phyloP scores from a whole-genome alignment of 2,888 invertebrate genomes.

The Eupelmus urozonus region DNA sequence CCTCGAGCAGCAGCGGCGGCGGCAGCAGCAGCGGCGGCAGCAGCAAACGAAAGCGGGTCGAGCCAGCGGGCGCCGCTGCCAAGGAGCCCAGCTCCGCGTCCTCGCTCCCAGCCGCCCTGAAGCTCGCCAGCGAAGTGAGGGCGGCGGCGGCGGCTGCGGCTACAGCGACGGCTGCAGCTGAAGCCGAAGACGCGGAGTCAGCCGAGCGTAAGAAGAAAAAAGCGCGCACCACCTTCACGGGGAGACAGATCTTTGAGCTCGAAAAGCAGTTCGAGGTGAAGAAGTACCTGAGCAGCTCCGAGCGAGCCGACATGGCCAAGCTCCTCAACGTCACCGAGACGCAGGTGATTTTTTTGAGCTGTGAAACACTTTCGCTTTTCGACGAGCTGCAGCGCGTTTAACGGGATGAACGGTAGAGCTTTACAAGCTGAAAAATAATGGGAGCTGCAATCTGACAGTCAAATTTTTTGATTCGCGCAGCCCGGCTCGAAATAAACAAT shows the following conservation, averaged over 20 bases:
- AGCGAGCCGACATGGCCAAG: slow-evolving; percentile 96
- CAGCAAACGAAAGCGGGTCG: slow-evolving; percentile 51
- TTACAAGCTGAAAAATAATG: too few species aligned
- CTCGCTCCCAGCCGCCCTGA: slow-evolving; percentile 61
- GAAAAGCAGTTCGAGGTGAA: slow-evolving; percentile 97
- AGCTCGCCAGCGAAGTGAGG: slow-evolving; percentile 64
- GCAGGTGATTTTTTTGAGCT: slow-evolving; percentile 82
- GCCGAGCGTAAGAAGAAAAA: slow-evolving; percentile 86
- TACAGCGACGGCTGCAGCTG: background rate
- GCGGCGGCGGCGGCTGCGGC: slow-evolving; percentile 25
- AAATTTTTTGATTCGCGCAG: too few species aligned
- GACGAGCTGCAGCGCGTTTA: too few species aligned
- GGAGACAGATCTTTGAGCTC: slow-evolving; percentile 96
- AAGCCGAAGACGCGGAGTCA: slow-evolving; percentile 54
- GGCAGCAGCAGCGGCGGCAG: slow-evolving; percentile 19
- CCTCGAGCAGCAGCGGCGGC: background rate
- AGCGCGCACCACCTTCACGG: slow-evolving; percentile 96
- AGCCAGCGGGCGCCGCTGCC: slow-evolving; percentile 78
- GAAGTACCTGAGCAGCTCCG: slow-evolving; percentile 96
- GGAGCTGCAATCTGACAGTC: too few species aligned
- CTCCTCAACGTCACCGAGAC: slow-evolving; percentile 96
- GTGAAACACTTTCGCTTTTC: too few species aligned
- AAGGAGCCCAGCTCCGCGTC: slow-evolving; percentile 59
- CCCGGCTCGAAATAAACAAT: too few species aligned
- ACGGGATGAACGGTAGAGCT: too few species aligned